Conservation (phyloP, 2,113 vertebrate species). For the Silurus asotus region DNA sequence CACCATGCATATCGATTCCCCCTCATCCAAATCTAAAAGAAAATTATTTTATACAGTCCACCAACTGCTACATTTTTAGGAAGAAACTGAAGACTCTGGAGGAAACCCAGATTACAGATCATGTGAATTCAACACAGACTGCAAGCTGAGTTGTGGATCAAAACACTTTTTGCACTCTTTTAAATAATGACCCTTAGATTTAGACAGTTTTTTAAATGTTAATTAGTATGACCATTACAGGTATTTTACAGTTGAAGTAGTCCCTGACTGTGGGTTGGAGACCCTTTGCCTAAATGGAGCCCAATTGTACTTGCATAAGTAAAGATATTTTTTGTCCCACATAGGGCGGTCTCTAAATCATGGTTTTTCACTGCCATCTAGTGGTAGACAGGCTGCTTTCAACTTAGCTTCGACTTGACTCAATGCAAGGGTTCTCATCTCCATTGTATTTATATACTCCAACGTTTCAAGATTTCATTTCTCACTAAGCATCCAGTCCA, state of each 20-base stretch:
- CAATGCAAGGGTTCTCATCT: not conserved
- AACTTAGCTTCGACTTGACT: not conserved
- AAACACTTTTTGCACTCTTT: not conserved
- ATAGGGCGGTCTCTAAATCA: not conserved
- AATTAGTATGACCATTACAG: not conserved
- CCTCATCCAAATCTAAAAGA: not conserved
- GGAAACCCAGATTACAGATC: not conserved
- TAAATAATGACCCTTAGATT: not conserved
- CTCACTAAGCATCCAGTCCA: not conserved
- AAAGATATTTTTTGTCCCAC: not conserved
- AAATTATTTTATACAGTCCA: not conserved
- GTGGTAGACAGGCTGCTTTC: not conserved
- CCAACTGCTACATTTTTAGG: not conserved
- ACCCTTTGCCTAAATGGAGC: not conserved
- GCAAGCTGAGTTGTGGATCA: not conserved
- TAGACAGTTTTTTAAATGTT: not conserved
- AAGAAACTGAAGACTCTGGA: not conserved
- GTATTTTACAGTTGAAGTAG: not conserved
- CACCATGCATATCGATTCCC: not conserved
- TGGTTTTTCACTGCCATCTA: slow-evolving; percentile 45
- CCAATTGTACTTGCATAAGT: not conserved
- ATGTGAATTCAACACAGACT: not conserved
- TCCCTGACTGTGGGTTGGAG: not conserved
- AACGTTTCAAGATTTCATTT: not conserved
- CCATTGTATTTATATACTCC: not conserved